Base-by-base conservation (phyloP, 2,113 vertebrate genomes). In the Bubalus kerabau region DNA sequence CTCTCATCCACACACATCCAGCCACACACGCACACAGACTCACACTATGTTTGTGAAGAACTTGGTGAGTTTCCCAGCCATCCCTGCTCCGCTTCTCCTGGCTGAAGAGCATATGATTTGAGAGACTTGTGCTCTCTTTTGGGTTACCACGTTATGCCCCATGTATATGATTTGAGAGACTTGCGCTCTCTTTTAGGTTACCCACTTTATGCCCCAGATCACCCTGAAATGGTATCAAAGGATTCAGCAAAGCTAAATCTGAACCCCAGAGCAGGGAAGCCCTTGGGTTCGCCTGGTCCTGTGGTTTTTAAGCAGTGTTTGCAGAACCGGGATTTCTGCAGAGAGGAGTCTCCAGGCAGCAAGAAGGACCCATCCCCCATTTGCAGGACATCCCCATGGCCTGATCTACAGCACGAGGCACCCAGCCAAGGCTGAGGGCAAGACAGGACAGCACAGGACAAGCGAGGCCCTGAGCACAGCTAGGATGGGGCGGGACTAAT, bases 351-450 rank as follows among this genome's bases (percentile, higher is more conserved):
- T 50, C 78, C 28, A 21, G 84, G 59, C n/a, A 28, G 60, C n/a
- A 23, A n/a, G 46, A 17, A 46, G 62, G 28, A 15, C 56, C 67
- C 40, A 7, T 5, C 1, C 0, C 17, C 4, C 56, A 30, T 0
- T 6, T 6, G 43, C 11, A 10, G 78, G 71, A 48, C 86, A 48
- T 30, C 54, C 19, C 62, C 1, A 7, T 11, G 54, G 90, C 40
- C 13, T 0, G 3, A 54, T 30, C 30, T 92, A 59, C 14, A 43
- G 62, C 59, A 24, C 0, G 0, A 21, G 80, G 28, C 12, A 62
- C 57, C 50, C 62, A 57, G 88, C 87, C 10, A n/a, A 81, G 84
- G 7, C 67, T 11, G 57, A 50, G 54, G 57, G n/a, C 84, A n/a
- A 46, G 74, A 76, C 12, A 46, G 48, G 14, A 56, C 74, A 84